Conservation (phyloP, 2,113 vertebrate genomes). For the Daboia siamensis region DNA sequence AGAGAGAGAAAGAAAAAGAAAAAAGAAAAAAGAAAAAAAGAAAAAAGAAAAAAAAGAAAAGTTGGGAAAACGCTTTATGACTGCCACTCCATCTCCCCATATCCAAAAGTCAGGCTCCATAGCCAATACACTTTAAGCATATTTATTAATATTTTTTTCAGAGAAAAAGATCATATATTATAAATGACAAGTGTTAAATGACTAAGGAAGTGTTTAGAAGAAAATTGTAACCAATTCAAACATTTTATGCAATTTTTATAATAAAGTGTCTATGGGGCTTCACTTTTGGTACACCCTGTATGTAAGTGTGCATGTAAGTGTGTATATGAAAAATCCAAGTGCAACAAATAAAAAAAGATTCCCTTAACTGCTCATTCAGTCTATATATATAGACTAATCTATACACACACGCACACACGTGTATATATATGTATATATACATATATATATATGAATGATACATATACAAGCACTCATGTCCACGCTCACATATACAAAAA, state of each 20-base stretch:
- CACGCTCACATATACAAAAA: conserved; percentile 50
- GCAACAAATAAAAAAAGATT: conserved; percentile 77
- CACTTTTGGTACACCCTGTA: neutral
- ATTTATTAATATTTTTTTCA: neutral
- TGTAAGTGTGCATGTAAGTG: conserved; percentile 28
- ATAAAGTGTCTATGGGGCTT: neutral
- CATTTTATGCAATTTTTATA: neutral
- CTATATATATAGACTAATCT: conserved; percentile 55
- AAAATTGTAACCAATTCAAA: neutral
- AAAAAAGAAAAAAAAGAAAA: conserved; percentile 71
- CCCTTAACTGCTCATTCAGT: conserved; percentile 74
- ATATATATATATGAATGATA: conserved; percentile 53
- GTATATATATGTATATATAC: too few species aligned
- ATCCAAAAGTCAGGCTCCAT: neutral
- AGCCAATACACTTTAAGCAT: neutral
- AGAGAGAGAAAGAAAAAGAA: conserved; percentile 67
- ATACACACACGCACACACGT: neutral
- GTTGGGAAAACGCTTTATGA: conserved; percentile 72
- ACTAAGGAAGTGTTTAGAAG: neutral
- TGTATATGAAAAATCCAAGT: conserved; percentile 76
- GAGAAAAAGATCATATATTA: neutral
- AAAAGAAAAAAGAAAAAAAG: conserved; percentile 28
- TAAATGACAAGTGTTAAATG: neutral
- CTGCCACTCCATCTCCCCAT: conserved; percentile 69
- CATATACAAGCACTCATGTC: conserved; percentile 64